Evolutionary conservation across 2,888 invertebrate species (phyloP).

Genomic region (Tachina lurida): DNA sequence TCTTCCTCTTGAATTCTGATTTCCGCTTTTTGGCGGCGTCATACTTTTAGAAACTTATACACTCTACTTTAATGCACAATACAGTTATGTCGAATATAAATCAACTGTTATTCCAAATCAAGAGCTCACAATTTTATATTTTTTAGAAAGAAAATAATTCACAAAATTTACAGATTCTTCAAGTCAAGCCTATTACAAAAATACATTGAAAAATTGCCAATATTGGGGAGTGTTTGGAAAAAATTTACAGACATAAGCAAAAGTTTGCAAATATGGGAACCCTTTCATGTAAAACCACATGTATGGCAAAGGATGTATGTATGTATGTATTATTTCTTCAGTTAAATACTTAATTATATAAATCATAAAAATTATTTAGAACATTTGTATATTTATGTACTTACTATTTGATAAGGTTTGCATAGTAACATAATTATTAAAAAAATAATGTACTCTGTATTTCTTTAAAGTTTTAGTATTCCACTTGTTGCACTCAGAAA

Average conservation of each 20-base stretch:
- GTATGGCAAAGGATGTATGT: too few relatives aligned
- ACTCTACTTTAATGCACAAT: neutral
- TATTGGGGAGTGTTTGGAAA: constrained; percentile 48
- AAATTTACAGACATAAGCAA: neutral
- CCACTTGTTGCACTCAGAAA: too few relatives aligned
- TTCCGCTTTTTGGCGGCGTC: constrained; percentile 71
- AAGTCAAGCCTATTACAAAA: constrained; percentile 56
- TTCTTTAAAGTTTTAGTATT: too few relatives aligned
- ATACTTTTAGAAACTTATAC: constrained; percentile 39
- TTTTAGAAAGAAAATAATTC: constrained; percentile 35
- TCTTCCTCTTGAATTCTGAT: constrained; percentile 64
- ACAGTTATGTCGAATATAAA: neutral
- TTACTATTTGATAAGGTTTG: too few relatives aligned
- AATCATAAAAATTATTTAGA: too few relatives aligned
- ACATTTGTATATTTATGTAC: too few relatives aligned
- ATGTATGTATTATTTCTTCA: too few relatives aligned
- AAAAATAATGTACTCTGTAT: too few relatives aligned
- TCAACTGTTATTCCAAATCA: neutral
- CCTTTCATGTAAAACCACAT: too few relatives aligned
- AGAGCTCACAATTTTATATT: neutral
- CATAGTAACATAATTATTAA: too few relatives aligned
- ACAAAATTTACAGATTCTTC: constrained; percentile 40
- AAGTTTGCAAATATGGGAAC: neutral
- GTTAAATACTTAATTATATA: too few relatives aligned
- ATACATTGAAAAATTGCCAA: constrained; percentile 67